Base-by-base conservation (phyloP, 2,113 vertebrate species). In the Ophiodon elongatus region DNA sequence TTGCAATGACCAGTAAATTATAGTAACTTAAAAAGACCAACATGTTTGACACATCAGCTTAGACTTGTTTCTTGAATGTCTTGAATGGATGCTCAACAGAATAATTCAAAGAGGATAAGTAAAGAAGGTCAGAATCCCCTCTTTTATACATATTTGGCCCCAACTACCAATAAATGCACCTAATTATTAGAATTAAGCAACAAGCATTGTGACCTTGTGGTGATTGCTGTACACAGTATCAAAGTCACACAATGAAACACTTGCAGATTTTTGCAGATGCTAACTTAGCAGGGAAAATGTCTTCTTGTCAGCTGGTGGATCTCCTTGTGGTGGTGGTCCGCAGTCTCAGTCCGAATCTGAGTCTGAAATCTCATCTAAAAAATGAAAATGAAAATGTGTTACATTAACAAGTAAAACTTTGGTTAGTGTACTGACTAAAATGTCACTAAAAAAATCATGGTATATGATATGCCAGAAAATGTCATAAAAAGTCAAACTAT, bases 321-420 rank as follows among this genome's bases (percentile, higher is more conserved):
- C 29, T 33, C 31, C 0, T 35, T 4, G 45, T n/a, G 65, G 41
- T 67, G 65, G 2, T 47, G 43, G 8, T 52, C 23, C 1, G 62
- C 13, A 63, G 68, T 67, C 85, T 98, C 93, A 98, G 85, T 99
- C 97, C 0, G 97, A 98, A 90, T 99, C 97, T 0, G 96, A 97
- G 89, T 97, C 94, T 0, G 96, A 98, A 80, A 92, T 89, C 4
- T 97, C 96, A 56, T 96, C 98, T 99, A 80, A 56, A 92, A 91
- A 85, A 88, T 57, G 85, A 91, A 37, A 31, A 15, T 17, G 15
- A 37, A 64, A 64, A 39, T 27, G 25, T 45, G 13, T 59, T 59
- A 59, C 25, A 56, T 19, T 56, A 56, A 25, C 25, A 56, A 27
- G 9, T 14, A 25, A 13, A 57, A 57, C 54, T 21, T 52, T 57